These are phyloP conservation scores for Macrotus californicus DNA, from an alignment of 2,113 vertebrate species.

Conservation along the genomic window DNA sequence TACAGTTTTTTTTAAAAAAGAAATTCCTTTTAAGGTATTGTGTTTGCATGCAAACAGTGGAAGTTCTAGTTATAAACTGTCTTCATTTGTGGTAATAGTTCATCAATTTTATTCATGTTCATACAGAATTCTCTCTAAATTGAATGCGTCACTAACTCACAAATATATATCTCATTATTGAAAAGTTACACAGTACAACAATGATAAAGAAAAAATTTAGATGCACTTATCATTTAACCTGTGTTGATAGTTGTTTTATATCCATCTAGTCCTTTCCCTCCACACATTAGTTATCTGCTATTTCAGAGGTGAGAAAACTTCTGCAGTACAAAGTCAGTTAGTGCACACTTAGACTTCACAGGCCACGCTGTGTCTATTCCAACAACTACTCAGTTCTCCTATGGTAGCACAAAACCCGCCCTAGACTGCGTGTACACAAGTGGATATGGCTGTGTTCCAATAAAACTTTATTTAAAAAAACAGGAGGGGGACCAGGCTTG, in stretches of 20 bases:
- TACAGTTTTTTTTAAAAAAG: background rate
- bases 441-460: background rate
- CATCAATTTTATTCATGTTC: background rate
- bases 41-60: background rate
- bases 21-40: background rate
- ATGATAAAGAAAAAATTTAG: background rate
- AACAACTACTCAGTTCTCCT: background rate
- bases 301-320: background rate
- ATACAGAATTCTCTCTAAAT: background rate
- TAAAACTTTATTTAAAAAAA: conserved; percentile 20
- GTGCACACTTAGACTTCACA: background rate
- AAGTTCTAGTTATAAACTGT: background rate
- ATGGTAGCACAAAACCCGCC: background rate
- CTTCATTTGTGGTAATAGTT: conserved; percentile 6
- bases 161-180: background rate
- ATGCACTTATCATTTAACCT: background rate
- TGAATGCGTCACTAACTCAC: background rate
- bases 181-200: background rate
- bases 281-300: background rate
- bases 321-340: background rate
- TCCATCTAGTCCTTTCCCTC: background rate
- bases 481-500: background rate
- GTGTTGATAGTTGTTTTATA: background rate
- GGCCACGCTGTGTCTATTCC: background rate
- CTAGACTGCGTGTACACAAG: background rate